Conservation (phyloP, 2,797 vertebrate genomes). For the Molossus alvarezi region DNA sequence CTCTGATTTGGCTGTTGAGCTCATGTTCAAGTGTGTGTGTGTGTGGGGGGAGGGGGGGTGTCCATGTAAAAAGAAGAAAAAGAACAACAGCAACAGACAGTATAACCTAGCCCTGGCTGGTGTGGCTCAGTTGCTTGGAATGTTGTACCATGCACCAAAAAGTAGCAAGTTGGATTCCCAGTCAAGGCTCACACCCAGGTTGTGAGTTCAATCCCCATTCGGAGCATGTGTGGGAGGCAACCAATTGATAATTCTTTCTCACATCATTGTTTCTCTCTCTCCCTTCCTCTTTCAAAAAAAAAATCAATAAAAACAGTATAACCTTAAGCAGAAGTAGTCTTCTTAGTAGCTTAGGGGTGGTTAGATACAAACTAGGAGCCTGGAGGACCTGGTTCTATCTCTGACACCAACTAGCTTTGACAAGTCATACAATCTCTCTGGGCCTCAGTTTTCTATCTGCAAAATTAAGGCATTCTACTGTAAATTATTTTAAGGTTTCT, state of each 20-base stretch:
- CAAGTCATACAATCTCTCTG: conserved; percentile 1
- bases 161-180: too few relatives aligned
- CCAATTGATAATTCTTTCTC: too few relatives aligned
- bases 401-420: conserved; percentile 1
- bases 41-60: not conserved
- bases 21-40: not conserved
- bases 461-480: conserved; percentile 43
- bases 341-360: not conserved
- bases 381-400: not conserved
- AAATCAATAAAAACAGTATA: not conserved
- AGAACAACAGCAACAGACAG: not conserved
- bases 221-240: too few relatives aligned
- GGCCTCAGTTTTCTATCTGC: not conserved
- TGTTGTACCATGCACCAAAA: too few relatives aligned
- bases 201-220: too few relatives aligned
- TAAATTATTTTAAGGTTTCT: conserved; percentile 37
- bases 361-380: not conserved
- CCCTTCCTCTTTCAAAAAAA: too few relatives aligned
- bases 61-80: not conserved
- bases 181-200: too few relatives aligned
- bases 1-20: not conserved
- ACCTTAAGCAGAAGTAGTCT: not conserved
- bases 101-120: too few relatives aligned
- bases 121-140: too few relatives aligned
- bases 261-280: too few relatives aligned